Conservation (phyloP, 1,140 invertebrate genomes). For the Condylostylus longicornis region DNA sequence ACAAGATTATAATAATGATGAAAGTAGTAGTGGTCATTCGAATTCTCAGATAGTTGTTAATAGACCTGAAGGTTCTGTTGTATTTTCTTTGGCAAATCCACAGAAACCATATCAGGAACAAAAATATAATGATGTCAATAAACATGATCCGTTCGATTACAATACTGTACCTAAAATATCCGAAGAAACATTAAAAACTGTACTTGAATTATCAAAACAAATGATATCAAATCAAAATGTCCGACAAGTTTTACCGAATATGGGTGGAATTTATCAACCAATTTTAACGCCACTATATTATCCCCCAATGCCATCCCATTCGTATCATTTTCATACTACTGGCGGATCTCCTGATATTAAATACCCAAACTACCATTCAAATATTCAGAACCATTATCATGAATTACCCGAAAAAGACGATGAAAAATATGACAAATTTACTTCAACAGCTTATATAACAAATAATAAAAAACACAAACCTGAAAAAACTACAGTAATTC, state of each 20-base stretch:
- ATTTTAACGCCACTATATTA: constrained; percentile 21
- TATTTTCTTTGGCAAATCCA: constrained; percentile 20
- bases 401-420: neutral
- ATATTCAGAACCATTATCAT: constrained; percentile 16
- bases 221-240: constrained; percentile 28
- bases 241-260: constrained; percentile 24
- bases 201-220: constrained; percentile 29
- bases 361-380: neutral
- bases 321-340: too few relatives aligned
- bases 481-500: neutral
- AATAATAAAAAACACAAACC: too few relatives aligned
- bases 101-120: constrained; percentile 2
- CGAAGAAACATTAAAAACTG: constrained; percentile 28
- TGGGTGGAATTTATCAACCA: constrained; percentile 17
- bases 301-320: constrained; percentile 7
- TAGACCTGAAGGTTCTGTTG: constrained; percentile 27
- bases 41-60: constrained; percentile 32
- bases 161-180: constrained; percentile 26
- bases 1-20: constrained; percentile 2
- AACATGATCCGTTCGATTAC: constrained; percentile 11
- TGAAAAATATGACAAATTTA: neutral
- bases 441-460: neutral
- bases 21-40: constrained; percentile 11
- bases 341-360: too few relatives aligned
- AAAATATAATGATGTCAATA: constrained; percentile 7